Percentiles rank a stretch among this genome's conserved stretches.
Conservation (phyloP, 2,113 vertebrate species). For the Halichoeres trimaculatus region DNA sequence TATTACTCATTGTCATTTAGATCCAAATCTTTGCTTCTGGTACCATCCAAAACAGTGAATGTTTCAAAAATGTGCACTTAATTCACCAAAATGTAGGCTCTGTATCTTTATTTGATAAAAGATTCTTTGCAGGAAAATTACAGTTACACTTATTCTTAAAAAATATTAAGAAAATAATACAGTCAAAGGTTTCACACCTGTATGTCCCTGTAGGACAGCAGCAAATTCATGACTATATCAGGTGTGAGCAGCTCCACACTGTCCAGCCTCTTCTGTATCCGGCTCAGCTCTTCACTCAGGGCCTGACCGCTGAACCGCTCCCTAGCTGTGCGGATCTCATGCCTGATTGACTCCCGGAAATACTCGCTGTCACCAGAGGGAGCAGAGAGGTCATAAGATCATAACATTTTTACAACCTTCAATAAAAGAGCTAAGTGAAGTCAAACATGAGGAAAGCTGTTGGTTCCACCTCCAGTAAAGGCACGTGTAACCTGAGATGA, state of each 20-base stretch:
- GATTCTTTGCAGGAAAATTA: no score
- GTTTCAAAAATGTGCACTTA: no score
- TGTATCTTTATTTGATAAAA: no score
- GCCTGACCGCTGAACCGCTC: constrained; percentile 86
- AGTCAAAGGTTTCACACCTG: constrained; percentile 78
- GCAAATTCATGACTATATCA: constrained; percentile 91
- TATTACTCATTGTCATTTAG: no score
- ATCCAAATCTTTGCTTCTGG: no score
- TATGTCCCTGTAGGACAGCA: constrained; percentile 90
- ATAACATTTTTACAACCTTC: neutral
- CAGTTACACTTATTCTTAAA: no score
- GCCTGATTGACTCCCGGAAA: constrained; percentile 88
- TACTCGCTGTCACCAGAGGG: constrained; percentile 84
- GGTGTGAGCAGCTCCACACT: constrained; percentile 91
- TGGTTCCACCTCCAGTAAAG: neutral
- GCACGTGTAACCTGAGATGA: constrained; percentile 11
- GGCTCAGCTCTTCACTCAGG: constrained; percentile 86
- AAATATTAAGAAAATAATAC: no score
- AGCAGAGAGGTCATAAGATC: neutral
- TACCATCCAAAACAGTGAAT: no score
- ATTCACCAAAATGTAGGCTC: no score
- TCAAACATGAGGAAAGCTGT: neutral
- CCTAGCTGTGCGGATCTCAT: constrained; percentile 88
- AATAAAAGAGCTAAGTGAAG: neutral
- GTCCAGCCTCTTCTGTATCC: constrained; percentile 90